Conservation (phyloP, 2,113 vertebrate genomes). For the Sclerurus mexicanus region DNA sequence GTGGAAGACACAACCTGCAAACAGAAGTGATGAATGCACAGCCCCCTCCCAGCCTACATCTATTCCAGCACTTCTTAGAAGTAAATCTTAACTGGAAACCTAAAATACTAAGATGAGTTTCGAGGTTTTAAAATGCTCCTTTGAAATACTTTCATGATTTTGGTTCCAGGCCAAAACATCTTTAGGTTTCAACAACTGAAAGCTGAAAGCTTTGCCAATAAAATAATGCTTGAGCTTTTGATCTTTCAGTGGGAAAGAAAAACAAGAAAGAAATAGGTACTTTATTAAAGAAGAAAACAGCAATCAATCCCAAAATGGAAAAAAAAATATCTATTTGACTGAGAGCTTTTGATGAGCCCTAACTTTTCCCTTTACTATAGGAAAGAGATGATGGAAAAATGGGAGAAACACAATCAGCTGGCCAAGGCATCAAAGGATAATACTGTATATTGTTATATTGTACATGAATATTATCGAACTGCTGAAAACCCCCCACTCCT, state of each 20-base stretch:
- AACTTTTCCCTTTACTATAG: neutral
- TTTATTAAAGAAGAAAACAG: neutral
- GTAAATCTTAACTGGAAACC: neutral
- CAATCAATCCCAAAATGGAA: neutral
- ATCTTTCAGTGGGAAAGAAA: neutral
- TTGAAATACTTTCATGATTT: neutral
- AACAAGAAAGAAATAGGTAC: neutral
- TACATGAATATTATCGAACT: neutral
- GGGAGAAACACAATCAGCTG: neutral
- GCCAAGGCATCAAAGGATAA: neutral
- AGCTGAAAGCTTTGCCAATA: neutral
- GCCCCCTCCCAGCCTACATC: neutral
- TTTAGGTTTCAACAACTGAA: neutral
- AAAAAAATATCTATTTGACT: neutral
- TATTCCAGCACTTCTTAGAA: neutral
- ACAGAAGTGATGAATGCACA: neutral
- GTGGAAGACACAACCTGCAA: accelerated
- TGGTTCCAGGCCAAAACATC: neutral
- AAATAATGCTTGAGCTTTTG: neutral
- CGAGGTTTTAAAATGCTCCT: neutral
- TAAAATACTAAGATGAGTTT: neutral
- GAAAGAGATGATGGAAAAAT: neutral
- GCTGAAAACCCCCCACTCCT: neutral
- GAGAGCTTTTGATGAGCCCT: neutral
- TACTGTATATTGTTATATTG: neutral